Conservation (phyloP, 2,797 vertebrate genomes). For the Brotogeris chrysoptera region DNA sequence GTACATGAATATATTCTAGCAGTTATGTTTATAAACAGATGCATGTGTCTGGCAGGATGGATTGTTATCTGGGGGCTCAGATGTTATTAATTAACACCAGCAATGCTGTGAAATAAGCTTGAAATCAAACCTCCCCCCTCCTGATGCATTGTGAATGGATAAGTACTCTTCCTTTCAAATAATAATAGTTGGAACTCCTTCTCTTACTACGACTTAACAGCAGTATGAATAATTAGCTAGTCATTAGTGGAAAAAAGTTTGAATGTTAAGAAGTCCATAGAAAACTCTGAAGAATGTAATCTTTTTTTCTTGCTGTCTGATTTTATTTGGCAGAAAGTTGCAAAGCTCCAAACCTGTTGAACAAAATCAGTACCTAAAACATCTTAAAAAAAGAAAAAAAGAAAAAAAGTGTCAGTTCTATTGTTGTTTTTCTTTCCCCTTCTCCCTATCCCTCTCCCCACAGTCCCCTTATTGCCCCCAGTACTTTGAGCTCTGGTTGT, state of each 20-base stretch:
- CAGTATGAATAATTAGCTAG: neutral
- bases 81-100: conserved; percentile 66
- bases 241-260: neutral
- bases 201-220: neutral
- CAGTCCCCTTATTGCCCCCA: no score
- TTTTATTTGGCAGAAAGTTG: neutral
- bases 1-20: conserved; percentile 39
- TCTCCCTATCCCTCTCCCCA: neutral
- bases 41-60: conserved; percentile 44
- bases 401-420: neutral
- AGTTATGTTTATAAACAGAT: conserved; percentile 66
- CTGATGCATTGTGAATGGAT: conserved; percentile 15
- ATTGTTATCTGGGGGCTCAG: conserved; percentile 60
- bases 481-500: neutral
- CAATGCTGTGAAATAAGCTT: conserved; percentile 58
- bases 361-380: neutral
- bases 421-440: neutral
- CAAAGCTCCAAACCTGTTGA: neutral
- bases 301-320: neutral
- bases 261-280: neutral
- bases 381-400: neutral
- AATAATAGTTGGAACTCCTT: neutral
- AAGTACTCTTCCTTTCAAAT: neutral
- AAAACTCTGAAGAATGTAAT: neutral
- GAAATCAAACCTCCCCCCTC: conserved; percentile 11